Evolutionary conservation across 2,888 invertebrate species (phyloP).

Genomic region (Leptopilina syphax): DNA sequence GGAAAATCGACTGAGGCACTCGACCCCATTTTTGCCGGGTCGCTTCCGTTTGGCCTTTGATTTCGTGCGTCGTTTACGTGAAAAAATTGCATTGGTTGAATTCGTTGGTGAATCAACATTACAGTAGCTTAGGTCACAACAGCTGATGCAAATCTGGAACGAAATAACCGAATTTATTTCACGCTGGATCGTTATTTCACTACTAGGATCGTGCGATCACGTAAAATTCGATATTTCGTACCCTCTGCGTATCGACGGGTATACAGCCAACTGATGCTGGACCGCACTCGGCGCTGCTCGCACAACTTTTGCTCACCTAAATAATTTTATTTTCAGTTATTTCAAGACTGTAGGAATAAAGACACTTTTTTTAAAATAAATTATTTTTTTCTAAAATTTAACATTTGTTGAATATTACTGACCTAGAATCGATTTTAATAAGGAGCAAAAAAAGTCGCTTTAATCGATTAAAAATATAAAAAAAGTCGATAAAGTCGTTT

Average conservation of each 20-base stretch:
- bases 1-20: slow-evolving; percentile 51
- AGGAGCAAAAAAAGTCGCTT: too few species aligned
- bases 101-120: slow-evolving; percentile 81
- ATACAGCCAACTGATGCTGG: slow-evolving; percentile 81
- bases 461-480: too few species aligned
- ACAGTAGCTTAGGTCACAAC: slow-evolving; percentile 82
- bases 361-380: too few species aligned
- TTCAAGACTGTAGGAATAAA: too few species aligned
- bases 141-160: slow-evolving; percentile 81
- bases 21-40: slow-evolving; percentile 55
- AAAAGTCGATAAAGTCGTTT: too few species aligned
- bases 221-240: slow-evolving; percentile 73
- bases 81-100: slow-evolving; percentile 79
- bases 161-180: slow-evolving; percentile 72
- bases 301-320: slow-evolving; percentile 82
- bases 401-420: too few species aligned
- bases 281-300: slow-evolving; percentile 80
- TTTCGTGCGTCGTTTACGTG: slow-evolving; percentile 68
- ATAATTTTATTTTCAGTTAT: neutral
- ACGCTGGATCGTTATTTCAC: neutral
- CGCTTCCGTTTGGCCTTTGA: slow-evolving; percentile 53
- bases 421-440: too few species aligned
- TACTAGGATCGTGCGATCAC: slow-evolving; percentile 13
- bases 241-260: slow-evolving; percentile 81
- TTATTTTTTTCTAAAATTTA: too few species aligned